Evolutionary conservation across 2,797 vertebrate genomes (phyloP), one percentile per base, ranked within the genome.

Genomic region (Chelon labrosus): DNA sequence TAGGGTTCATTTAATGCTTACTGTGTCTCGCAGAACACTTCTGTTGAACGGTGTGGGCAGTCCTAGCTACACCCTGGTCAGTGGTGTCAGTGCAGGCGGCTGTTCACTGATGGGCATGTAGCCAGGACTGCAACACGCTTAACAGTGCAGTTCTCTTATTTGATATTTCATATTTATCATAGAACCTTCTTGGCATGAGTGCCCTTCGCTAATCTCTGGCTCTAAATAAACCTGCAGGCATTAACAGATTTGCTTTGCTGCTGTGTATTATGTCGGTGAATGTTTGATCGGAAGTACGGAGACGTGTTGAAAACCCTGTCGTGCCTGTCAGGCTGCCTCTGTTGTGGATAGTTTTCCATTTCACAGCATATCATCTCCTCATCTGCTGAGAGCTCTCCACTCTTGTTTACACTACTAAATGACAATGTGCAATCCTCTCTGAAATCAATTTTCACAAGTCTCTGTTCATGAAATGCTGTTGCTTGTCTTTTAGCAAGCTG

Each of bases 301-400:
- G 60, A 78, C 25, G 65, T 67, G 70, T 77, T 38, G 46, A 73
- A 66, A 69, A 71, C 61, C 25, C 44, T 64, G 79, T 62, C 82
- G 85, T 79, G 86, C 73, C 63, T 88, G 77, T 88, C 79, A 79
- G 70, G 60, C 75, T 79, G 52, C 25, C 62, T 83, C 74, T 72
- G 85, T 71, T 80, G 67, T 77, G 74, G 85, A 87, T 82, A 84
- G 75, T 78, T 85, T 90, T 86, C 65, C 68, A 83, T 90, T 89
- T 91, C 86, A 82, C 76, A 84, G 80, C 74, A 55, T 64, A 88
- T 85, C 82, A 76, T 86, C 57, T 70, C 46, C 16, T 85, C 83
- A 79, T 85, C 82, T 82, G 64, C 51, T 47, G 38, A 76, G 61
- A 70, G 54, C 72, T 35, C 55, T 39, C 41, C 25, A 60, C 70